Conservation (phyloP, 2,888 invertebrate genomes). For the Ochlodes sylvanus region DNA sequence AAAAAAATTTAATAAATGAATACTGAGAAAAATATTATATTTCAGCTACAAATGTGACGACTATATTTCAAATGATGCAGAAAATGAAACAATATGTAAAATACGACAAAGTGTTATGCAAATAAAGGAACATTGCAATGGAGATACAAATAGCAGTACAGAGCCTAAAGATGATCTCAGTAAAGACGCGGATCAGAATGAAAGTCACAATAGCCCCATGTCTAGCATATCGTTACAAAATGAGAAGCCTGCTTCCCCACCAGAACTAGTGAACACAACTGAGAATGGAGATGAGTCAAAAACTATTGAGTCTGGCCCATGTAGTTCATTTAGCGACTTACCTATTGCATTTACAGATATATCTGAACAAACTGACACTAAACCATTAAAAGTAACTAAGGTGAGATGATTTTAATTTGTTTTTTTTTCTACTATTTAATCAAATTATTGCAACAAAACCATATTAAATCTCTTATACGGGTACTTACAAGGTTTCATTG, state of each 20-base stretch:
- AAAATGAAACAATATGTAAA: constrained; percentile 82
- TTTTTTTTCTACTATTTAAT: neutral
- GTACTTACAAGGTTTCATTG: too few species aligned
- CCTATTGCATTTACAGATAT: constrained; percentile 45
- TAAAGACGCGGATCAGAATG: constrained; percentile 57
- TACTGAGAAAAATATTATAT: constrained; percentile 43
- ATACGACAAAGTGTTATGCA: constrained; percentile 81
- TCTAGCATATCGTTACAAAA: constrained; percentile 46
- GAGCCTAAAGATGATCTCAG: constrained; percentile 58
- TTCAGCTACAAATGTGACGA: constrained; percentile 92
- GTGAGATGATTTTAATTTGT: constrained; percentile 46
- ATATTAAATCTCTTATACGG: too few species aligned
- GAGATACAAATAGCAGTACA: constrained; percentile 50
- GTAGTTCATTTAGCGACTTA: constrained; percentile 55
- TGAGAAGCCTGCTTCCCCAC: constrained; percentile 48
- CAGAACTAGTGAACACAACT: constrained; percentile 38
- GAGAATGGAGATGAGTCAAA: constrained; percentile 52
- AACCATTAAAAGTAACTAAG: constrained; percentile 62
- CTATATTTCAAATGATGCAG: constrained; percentile 90
- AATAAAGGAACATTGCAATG: constrained; percentile 52
- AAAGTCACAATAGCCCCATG: constrained; percentile 51
- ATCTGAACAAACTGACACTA: constrained; percentile 60
- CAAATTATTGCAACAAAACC: neutral
- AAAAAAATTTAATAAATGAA: too few species aligned
- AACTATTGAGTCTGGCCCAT: constrained; percentile 48